Evolutionary conservation across 2,888 invertebrate species (phyloP).

Genomic region (Gisinianus flammeolus): DNA sequence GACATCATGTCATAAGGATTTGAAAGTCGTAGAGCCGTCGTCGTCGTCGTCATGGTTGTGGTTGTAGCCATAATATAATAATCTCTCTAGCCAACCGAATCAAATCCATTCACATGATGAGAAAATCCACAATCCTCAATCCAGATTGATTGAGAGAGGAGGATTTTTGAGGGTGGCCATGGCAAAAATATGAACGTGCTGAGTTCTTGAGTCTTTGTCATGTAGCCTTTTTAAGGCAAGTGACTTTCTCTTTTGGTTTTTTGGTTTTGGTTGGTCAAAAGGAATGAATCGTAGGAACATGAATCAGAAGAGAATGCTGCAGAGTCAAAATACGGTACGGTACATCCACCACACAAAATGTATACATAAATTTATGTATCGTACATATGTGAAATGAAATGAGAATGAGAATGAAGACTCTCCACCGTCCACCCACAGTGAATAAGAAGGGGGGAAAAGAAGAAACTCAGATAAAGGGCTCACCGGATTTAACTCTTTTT

Average conservation of each 20-base stretch:
- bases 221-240: not conserved
- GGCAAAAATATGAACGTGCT: too few relatives aligned
- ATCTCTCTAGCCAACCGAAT: conserved; percentile 20
- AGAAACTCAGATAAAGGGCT: not conserved
- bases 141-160: too few relatives aligned
- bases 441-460: not conserved
- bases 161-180: too few relatives aligned
- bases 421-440: too few relatives aligned
- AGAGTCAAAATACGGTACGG: not conserved
- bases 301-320: not conserved
- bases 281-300: not conserved
- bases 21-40: too few relatives aligned
- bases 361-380: too few relatives aligned
- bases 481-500: conserved; percentile 5
- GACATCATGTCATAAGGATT: too few relatives aligned
- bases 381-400: too few relatives aligned
- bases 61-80: conserved; percentile 22
- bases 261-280: not conserved
- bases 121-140: not conserved
- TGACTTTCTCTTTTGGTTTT: not conserved
- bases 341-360: not conserved
- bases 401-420: too few relatives aligned
- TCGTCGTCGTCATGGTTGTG: too few relatives aligned
- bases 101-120: conserved; percentile 22
- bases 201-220: too few relatives aligned